Conservation (phyloP, 35 echinoderm and acorn worm species). For the Ptychodera flava region DNA sequence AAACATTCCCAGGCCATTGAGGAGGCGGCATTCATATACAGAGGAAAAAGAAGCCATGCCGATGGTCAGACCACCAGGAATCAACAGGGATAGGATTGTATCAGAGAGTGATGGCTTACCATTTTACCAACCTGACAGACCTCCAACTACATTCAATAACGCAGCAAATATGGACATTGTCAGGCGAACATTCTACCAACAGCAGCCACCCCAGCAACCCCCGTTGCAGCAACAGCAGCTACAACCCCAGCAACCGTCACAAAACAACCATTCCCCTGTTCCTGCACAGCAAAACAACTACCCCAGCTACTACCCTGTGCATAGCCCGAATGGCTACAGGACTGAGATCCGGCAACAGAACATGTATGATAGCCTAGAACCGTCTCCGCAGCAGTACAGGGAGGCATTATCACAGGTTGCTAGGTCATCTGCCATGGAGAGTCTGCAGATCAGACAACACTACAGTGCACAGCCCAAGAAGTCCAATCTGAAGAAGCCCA, state of each 20-base stretch:
- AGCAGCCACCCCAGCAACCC: neutral
- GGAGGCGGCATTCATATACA: constrained; percentile 79
- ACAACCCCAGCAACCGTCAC: neutral
- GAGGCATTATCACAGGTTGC: constrained; percentile 53
- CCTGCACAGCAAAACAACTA: neutral
- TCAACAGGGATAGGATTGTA: neutral
- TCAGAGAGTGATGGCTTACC: constrained; percentile 9
- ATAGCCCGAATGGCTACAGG: neutral
- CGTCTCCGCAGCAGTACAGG: constrained; percentile 52
- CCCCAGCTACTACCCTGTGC: neutral
- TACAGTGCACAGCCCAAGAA: constrained; percentile 16
- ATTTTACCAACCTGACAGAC: constrained; percentile 25
- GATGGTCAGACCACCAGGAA: constrained; percentile 45
- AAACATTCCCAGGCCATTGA: constrained; percentile 93
- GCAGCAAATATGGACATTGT: neutral
- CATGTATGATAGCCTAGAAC: neutral
- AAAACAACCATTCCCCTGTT: neutral
- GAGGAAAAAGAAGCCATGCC: constrained; percentile 84
- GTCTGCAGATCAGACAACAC: constrained; percentile 12
- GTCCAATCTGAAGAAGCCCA: neutral
- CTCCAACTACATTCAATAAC: neutral
- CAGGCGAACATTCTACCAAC: neutral
- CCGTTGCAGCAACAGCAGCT: neutral
- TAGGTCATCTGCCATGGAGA: constrained; percentile 40
- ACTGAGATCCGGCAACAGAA: neutral